Percentiles rank a stretch among this genome's conserved stretches.
Evolutionary conservation across 2,113 vertebrate genomes (phyloP).

Genomic region (Neogobius melanostomus): DNA sequence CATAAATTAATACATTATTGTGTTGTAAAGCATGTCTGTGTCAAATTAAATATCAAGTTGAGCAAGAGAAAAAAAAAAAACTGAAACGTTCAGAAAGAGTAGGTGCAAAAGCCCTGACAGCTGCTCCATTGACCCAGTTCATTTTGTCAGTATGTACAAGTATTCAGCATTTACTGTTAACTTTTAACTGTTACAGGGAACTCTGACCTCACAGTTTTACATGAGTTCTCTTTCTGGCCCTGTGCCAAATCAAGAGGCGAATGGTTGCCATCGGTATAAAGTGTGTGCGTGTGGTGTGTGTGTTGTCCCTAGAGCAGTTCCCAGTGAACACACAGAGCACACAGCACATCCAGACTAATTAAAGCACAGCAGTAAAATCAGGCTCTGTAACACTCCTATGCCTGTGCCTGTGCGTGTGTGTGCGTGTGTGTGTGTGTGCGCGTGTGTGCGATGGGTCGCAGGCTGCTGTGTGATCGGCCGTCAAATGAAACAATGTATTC

Average conservation of each 20-base stretch:
- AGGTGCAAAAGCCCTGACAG: not conserved
- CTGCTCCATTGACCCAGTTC: not conserved
- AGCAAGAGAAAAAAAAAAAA: not conserved
- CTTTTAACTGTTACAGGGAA: conserved; percentile 8
- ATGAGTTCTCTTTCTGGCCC: conserved; percentile 23
- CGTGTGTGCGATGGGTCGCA: conserved; percentile 38
- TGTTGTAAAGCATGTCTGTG: not conserved
- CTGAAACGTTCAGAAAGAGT: not conserved
- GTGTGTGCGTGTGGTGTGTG: conserved; percentile 22
- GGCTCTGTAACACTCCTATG: conserved; percentile 34
- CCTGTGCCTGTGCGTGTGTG: conserved; percentile 16
- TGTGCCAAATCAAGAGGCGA: conserved; percentile 19
- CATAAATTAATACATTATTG: not conserved
- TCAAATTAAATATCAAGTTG: not conserved
- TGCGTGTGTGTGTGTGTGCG: conserved; percentile 17
- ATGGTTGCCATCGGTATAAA: conserved; percentile 23
- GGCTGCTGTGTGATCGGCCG: conserved; percentile 70
- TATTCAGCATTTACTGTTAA: not conserved
- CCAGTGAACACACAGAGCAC: conserved; percentile 43
- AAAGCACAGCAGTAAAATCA: conserved; percentile 63
- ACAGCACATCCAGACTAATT: conserved; percentile 64
- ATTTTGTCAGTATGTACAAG: no score
- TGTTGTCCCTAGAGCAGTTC: conserved; percentile 48
- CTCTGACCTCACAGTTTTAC: conserved; percentile 34
- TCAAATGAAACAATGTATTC: conserved; percentile 90